A percentile compares a stretch with the other conserved stretches of the same genome.
Conservation (phyloP, 2,888 invertebrate genomes). For the Theretra japonica region DNA sequence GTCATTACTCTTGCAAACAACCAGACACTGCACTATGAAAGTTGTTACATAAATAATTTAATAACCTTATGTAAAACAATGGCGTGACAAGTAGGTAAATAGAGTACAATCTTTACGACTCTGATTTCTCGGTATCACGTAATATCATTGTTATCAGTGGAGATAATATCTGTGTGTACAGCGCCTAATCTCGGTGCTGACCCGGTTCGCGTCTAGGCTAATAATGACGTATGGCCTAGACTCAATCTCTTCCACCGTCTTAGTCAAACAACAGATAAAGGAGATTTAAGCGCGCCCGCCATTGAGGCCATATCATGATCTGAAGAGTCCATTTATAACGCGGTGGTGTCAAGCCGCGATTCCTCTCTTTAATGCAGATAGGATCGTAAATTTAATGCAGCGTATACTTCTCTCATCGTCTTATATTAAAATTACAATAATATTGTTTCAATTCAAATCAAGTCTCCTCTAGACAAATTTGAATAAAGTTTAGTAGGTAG, state of each 20-base stretch:
- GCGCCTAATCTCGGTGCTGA: slow-evolving; percentile 72
- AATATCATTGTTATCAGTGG: slow-evolving; percentile 57
- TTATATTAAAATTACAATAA: too few relatives aligned
- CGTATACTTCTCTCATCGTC: too few relatives aligned
- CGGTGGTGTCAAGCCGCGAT: slow-evolving; percentile 35
- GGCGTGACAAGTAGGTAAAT: slow-evolving; percentile 50
- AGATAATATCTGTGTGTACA: slow-evolving; percentile 64
- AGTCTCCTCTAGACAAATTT: too few relatives aligned
- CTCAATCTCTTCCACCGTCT: slow-evolving; percentile 62
- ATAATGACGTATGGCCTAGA: slow-evolving; percentile 77
- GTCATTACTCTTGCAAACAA: slow-evolving; percentile 28
- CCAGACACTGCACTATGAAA: slow-evolving; percentile 24
- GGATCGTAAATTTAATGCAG: background rate
- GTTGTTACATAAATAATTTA: slow-evolving; percentile 28
- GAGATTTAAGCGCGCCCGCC: slow-evolving; percentile 61
- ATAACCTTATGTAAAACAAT: slow-evolving; percentile 37
- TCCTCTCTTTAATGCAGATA: slow-evolving; percentile 29
- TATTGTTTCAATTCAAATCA: too few relatives aligned
- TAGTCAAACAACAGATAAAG: slow-evolving; percentile 72
- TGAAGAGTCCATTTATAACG: slow-evolving; percentile 37
- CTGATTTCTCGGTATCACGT: slow-evolving; percentile 66
- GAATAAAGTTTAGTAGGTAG: background rate
- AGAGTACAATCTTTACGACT: slow-evolving; percentile 71
- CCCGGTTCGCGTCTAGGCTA: slow-evolving; percentile 72
- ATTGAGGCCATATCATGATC: slow-evolving; percentile 53